Evolutionary conservation across 2,888 invertebrate species (phyloP).

Genomic region (Onthophagus sagittarius): DNA sequence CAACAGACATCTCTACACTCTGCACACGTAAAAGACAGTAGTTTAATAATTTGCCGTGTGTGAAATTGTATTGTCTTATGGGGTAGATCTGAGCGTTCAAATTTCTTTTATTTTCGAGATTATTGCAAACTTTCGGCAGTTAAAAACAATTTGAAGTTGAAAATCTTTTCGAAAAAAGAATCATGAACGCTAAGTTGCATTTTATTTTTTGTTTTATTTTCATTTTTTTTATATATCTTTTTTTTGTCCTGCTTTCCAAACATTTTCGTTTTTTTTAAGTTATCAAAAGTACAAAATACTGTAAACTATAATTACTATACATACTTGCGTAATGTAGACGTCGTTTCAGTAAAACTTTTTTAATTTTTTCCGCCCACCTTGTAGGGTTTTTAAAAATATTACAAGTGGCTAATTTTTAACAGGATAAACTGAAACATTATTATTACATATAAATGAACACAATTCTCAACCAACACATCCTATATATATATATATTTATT

Average conservation of each 20-base stretch:
- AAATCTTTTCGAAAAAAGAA: too few species aligned
- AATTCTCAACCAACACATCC: not conserved
- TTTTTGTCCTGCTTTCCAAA: constrained; percentile 30
- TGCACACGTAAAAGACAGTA: constrained; percentile 2
- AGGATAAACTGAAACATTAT: not conserved
- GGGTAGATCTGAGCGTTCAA: not conserved
- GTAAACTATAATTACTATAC: constrained; percentile 41
- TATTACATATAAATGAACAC: not conserved
- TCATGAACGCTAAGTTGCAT: not conserved
- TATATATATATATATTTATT: not conserved
- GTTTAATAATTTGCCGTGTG: not conserved
- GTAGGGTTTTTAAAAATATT: not conserved
- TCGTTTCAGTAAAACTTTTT: not conserved
- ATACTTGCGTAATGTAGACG: not conserved
- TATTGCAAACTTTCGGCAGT: too few species aligned
- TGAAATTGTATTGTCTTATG: not conserved
- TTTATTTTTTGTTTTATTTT: not conserved
- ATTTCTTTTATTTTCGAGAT: not conserved
- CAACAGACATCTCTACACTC: not conserved
- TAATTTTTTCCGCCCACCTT: not conserved
- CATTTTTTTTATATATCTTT: constrained; percentile 10
- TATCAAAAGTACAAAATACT: constrained; percentile 50
- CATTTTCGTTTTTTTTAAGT: constrained; percentile 37
- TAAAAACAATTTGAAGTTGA: too few species aligned
- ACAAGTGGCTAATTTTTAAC: not conserved